These are phyloP conservation scores for Cheilosia grossa DNA, from an alignment of 2,888 invertebrate species.

Conservation along the genomic window DNA sequence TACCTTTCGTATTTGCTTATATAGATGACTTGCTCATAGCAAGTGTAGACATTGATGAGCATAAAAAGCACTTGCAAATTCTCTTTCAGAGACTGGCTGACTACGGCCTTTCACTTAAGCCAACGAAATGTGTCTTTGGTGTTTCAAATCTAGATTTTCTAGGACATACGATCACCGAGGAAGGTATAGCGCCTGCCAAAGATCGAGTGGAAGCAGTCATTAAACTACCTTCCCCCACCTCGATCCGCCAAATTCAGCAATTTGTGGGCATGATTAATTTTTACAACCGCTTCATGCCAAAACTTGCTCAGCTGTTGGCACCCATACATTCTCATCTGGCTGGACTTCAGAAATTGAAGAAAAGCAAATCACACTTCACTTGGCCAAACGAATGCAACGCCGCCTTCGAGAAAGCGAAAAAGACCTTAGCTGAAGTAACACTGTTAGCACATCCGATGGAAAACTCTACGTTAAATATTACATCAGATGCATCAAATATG, in stretches of 20 bases:
- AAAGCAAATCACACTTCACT: constrained; percentile 19
- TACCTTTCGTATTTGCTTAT: no score
- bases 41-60: constrained; percentile 72
- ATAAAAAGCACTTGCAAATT: constrained; percentile 53
- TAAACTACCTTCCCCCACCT: constrained; percentile 47
- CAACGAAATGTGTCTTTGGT: background rate
- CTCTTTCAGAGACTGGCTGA: constrained; percentile 68
- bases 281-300: constrained; percentile 57
- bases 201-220: constrained; percentile 69
- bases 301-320: constrained; percentile 47
- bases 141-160: background rate
- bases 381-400: constrained; percentile 29
- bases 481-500: constrained; percentile 36
- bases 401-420: constrained; percentile 17
- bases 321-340: constrained; percentile 52
- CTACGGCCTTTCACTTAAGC: constrained; percentile 2
- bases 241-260: constrained; percentile 57
- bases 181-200: constrained; percentile 69
- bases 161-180: constrained; percentile 45
- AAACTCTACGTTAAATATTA: constrained; percentile 20
- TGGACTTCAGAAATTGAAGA: constrained; percentile 30
- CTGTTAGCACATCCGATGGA: constrained; percentile 33
- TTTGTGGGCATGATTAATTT: constrained; percentile 63
- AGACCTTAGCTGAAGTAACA: constrained; percentile 14
- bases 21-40: constrained; percentile 76